A percentile compares a stretch with the other conserved stretches of the same genome.
These are phyloP conservation scores for Coregonus clupeaformis DNA, from an alignment of 2,113 vertebrate species.

Conservation along the genomic window DNA sequence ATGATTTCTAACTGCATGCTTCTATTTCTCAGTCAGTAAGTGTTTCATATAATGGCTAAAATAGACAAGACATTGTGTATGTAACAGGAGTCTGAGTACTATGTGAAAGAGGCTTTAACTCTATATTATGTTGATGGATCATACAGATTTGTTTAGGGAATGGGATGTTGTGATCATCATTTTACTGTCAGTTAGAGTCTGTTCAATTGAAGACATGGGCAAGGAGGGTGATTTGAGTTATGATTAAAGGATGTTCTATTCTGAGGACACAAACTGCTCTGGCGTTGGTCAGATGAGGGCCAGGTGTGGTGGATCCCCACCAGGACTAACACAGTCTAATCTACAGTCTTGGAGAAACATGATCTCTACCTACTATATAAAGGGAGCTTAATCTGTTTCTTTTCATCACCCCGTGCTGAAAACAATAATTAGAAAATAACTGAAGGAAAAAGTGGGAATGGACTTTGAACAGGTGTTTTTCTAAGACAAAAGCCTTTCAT, in stretches of 20 bases:
- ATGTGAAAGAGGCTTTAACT: too few species aligned
- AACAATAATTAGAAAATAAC: conserved; percentile 54
- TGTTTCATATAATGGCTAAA: too few species aligned
- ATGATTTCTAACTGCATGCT: too few species aligned
- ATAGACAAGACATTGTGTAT: too few species aligned
- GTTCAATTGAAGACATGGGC: not conserved
- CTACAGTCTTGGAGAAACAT: too few species aligned
- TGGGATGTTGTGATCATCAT: not conserved
- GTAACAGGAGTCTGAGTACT: too few species aligned
- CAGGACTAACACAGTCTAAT: too few species aligned
- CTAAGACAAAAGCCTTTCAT: conserved; percentile 52
- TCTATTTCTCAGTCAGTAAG: too few species aligned
- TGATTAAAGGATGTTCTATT: not conserved
- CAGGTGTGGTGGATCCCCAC: too few species aligned
- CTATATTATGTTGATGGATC: too few species aligned
- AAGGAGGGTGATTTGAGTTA: not conserved
- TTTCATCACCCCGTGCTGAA: conserved; percentile 29
- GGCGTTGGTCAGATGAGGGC: too few species aligned
- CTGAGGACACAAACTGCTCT: not conserved
- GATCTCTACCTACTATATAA: too few species aligned
- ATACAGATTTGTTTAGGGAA: not conserved
- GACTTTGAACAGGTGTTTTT: conserved; percentile 57
- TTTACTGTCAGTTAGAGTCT: not conserved
- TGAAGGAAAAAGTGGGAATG: conserved; percentile 39
- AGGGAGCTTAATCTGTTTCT: conserved; percentile 34